Base-by-base conservation (phyloP, 1,140 invertebrate species). In the Zaprionus inermis region DNA sequence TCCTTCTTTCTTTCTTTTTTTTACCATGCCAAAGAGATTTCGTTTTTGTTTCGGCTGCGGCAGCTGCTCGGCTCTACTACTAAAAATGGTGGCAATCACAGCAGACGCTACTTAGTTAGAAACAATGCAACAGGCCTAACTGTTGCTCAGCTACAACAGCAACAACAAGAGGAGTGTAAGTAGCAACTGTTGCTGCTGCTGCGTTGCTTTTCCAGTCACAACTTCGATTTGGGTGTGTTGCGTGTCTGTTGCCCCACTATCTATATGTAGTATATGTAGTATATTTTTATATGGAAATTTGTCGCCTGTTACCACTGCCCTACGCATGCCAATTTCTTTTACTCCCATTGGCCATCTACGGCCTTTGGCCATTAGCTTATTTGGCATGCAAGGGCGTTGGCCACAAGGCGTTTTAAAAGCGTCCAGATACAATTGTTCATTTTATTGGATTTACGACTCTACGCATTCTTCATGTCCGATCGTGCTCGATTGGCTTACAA, bases 11-110 rank as follows among this genome's bases (percentile, higher is more conserved):
- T 28, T 28, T 28, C 24, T 28, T 28, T 78, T 84, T 86, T 86
- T 86, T 85, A 85, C 52, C 83, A 83, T 80, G 54, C 83, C 78
- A 79, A 57, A 83, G 18, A 88, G 83, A 88, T 88, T 88, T 88
- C 75, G 63, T 88, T 88, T 86, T 83, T n/a, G 82, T 72, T 82
- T 38, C 32, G 20, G 64, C 44, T 66, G 73, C 30, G 61, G 55
- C 83, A 77, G 84, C 84, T 63, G 83, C 76, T 60, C 34, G 30
- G 7, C 38, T 38, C 38, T 16, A 7, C n/a, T n/a, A 38, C 44
- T 28, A n/a, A 18, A 88, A 89, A 89, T 89, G 83, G 83, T 69
- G 38, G 70, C 77, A 83, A 82, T 88, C 84, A 83, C 79, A 83
- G 63, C 84, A 71, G 60, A 68, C 63, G 64, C 56, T 61, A 57